Evolutionary conservation across 1,140 invertebrate species (phyloP), one percentile per base, ranked within the genome.

Genomic region (Reticulitermes speratus): DNA sequence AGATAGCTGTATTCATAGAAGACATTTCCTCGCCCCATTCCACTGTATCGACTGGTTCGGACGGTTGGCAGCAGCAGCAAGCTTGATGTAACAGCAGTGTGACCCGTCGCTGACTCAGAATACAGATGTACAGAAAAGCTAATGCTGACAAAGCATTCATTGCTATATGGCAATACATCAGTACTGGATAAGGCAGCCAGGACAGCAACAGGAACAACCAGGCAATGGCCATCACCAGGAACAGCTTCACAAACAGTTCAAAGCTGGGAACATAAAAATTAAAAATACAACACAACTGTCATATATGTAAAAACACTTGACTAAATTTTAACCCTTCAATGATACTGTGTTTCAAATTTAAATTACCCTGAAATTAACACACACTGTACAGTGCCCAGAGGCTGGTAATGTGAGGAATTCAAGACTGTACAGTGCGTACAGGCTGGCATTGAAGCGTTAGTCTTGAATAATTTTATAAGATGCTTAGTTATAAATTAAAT

Each of bases 1-100:
- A 55, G 52, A 55, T 44, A 6, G 75, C 94, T 44, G 94, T 94
- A 89, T 96, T 96, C 93, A 96, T 96, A 86, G 95, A 95, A 75
- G 95, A 95, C 95, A 97, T 94, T 92, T 97, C 96, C 90, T 97
- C 96, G 11, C 96, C 96, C 96, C 96, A 97, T 88, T 97, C 96
- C 3, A 93, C 94, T 0, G 94, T 92, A 11, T 92, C 90, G 45
- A 91, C 92, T 0, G 95, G 94, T 87, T 94, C 94, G 23, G 88
- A 84, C 7, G 91, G 91, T 75, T 90, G 90, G 87, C 93, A 94
- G 86, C 93, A 95, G 88, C 95, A 95, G 90, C 95, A 96, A 82
- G 95, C 95, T 90, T 96, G 96, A 82, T 94, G 93, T 11, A 97
- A 90, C 81, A 96, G 90, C 90, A 95, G 96, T 11, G 93, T 95